Evolutionary conservation across 2,888 invertebrate species (phyloP).

Genomic region (Tenthredo notha): DNA sequence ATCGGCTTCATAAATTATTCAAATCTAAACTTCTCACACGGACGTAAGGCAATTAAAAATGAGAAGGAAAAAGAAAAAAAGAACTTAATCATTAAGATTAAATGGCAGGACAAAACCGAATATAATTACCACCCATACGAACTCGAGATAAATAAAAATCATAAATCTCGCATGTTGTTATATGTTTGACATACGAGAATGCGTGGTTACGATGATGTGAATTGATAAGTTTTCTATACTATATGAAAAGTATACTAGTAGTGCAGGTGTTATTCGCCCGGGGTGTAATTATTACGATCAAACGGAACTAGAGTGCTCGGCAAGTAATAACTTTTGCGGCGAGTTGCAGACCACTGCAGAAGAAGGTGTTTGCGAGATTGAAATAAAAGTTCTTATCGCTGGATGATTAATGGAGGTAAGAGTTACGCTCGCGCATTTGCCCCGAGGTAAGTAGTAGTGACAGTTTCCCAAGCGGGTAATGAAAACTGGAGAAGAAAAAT

Average conservation of each 20-base stretch:
- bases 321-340: constrained; percentile 5
- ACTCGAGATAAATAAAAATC: not conserved
- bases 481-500: constrained; percentile 50
- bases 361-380: constrained; percentile 41
- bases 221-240: constrained; percentile 6
- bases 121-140: not conserved
- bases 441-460: constrained; percentile 46
- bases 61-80: not conserved
- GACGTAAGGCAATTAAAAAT: not conserved
- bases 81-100: not conserved
- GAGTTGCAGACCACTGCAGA: not conserved
- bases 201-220: not conserved
- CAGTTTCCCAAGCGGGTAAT: constrained; percentile 47
- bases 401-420: constrained; percentile 49
- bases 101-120: not conserved
- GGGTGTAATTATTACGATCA: not conserved
- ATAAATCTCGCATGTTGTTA: not conserved
- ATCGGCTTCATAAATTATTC: constrained; percentile 19
- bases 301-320: not conserved
- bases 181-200: not conserved
- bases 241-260: not conserved
- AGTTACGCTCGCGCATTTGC: constrained; percentile 40
- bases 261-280: not conserved
- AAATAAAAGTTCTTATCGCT: constrained; percentile 52
- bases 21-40: constrained; percentile 32